Base-by-base conservation (phyloP, 2,797 vertebrate species). In the Lagorchestes hirsutus region DNA sequence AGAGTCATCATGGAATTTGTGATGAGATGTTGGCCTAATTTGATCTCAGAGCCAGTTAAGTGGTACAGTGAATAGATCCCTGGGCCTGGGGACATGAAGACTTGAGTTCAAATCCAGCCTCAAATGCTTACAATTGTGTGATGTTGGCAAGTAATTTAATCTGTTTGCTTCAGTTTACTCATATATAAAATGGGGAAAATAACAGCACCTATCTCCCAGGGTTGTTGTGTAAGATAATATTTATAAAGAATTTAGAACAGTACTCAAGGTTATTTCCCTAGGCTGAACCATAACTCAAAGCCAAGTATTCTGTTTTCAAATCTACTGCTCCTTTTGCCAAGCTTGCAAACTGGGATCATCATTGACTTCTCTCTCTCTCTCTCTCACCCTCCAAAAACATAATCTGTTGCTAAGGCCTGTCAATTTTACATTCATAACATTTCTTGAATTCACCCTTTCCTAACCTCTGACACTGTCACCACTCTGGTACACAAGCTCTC, bases 371-470 rank as follows among this genome's bases (percentile, higher is more conserved):
- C 40, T 3, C 34, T 93, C 31, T 96, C 27, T 31, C 27, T 67
- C 62, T 12, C 92, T 55, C 8, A 57, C 6, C 2, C 14, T 93
- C 9, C 31, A 24, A 58, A 24, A 58, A 94, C 58, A 22, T 90
- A 90, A 67, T 92, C 40, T 34, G 90, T 92, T 40, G 91, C 56
- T 31, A 91, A 95, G 28, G 55, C n/a, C 34, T 93, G 31, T 28
- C 91, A 59, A 93, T 96, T 95, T 96, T 91, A 93, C 10, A 87
- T 96, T 28, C 34, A 87, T 91, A 93, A 82, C 55, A 92, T 90
- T 96, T 95, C 8, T 27, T 28, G 54, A 0, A 62, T 87, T 87
- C 40, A 28, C 40, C 8, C n/a, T 10, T 4, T 87, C 24, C 74
- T 87, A n/a, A 3, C 8, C 40, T 82, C 40, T 24, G 40, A 82